phyloP scores from a whole-genome alignment of 2,113 vertebrate species.

The Rhagologus leucostigma region DNA sequence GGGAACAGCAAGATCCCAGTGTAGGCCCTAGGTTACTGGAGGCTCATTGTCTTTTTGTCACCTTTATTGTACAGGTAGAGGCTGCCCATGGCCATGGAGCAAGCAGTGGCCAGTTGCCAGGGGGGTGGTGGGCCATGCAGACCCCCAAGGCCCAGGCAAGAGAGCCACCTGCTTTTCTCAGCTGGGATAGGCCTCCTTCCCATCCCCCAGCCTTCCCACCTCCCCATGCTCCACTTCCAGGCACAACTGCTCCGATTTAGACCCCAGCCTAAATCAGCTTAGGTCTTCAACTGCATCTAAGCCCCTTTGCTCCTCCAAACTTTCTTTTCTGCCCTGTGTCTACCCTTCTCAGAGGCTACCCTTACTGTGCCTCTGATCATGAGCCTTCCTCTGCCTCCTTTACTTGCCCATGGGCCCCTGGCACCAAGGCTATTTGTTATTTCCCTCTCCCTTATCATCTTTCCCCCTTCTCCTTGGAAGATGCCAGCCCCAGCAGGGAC shows the following conservation, averaged over 20 bases:
- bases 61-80: fast-evolving
- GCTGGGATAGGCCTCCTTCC: neutral
- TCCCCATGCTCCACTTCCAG: neutral
- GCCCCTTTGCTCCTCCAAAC: neutral
- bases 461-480: neutral
- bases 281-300: neutral
- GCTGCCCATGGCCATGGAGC: fast-evolving
- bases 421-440: neutral
- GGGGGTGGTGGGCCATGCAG: neutral
- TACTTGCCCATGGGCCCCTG: neutral
- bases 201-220: neutral
- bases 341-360: neutral
- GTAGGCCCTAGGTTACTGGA: neutral
- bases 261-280: neutral
- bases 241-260: neutral
- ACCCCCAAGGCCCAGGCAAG: fast-evolving
- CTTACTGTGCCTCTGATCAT: neutral
- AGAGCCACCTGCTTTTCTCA: neutral
- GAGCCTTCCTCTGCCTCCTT: neutral
- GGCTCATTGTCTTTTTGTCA: neutral
- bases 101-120: neutral
- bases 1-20: neutral
- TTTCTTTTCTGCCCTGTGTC: neutral
- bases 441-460: fast-evolving
- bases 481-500: neutral